Evolutionary conservation across 2,888 invertebrate species (phyloP), one percentile per base, ranked within the genome.

Genomic region (Sinohyriopsis cumingii): DNA sequence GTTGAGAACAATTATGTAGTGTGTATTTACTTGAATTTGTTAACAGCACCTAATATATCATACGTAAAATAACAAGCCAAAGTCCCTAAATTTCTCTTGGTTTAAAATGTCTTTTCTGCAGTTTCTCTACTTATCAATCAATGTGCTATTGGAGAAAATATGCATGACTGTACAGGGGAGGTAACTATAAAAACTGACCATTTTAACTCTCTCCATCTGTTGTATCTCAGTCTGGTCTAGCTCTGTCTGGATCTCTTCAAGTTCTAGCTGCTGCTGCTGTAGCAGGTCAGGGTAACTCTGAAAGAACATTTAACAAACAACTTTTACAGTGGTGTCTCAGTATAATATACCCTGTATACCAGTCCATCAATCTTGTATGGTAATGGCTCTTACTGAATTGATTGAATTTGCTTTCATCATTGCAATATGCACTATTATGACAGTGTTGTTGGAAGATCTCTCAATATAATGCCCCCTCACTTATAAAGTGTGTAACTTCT

Each of bases 261-360:
- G 68, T 64, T 88, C 86, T 53, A 68, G 63, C 57, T 85, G 82
- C 33, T 87, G 87, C 59, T 82, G 77, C 63, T 80, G 78, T 73
- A 84, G 22, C 67, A 88, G 67, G 6, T 82, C 75, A 70, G 85
- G 86, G 68, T 83, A 89, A n/a, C 71, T 75, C 88, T 88, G 76
- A 18, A 72, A 73, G 19, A 61, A 15, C 56, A 3, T 61, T 28
- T 45, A 24, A 54, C 7, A 28, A 3, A 28, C 28, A 45, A 59
- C 54, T 12, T 55, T 45, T 55, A 28, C 18, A 45, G n/a, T 28
- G 45, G 3, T 63, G 7, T 63, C 22, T 61, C 22, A 18, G 20
- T 33, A 59, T 6, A 59, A 28, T 22, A 22, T n/a, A 28, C 5
- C 28, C 6, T 33, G 25, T 9, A 54, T 55, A 5, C 25, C 20